Base-by-base conservation (phyloP, 2,113 vertebrate species). In the Urocolius indicus region DNA sequence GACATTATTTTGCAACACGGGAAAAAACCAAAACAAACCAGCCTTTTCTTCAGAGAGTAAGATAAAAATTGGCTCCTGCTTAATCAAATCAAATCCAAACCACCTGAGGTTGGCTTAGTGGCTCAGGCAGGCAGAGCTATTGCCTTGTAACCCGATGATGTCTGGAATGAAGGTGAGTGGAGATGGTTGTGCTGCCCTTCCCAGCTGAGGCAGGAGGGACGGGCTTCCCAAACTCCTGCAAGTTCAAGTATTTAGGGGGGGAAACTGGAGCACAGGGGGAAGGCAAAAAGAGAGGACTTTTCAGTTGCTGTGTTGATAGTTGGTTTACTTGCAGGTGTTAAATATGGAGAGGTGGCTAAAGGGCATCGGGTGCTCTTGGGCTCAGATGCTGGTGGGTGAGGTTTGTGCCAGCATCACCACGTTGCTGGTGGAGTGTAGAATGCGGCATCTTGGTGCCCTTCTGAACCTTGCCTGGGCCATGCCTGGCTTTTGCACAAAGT, bases 401-500 rank as follows among this genome's bases (percentile, higher is more conserved):
- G 30, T 13, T 32, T 27, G 61, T 32, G 45, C 52, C n/a, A 24
- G 22, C 4, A 29, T 3, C 34, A 43, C 66, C 29, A 8, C 0
- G 1, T 43, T 82, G 73, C 51, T 45, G 58, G 1, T 75, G 51
- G 62, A 29, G 13, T 11, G 8, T 68, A 62, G 85, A 75, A 24
- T 8, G 5, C 79, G 41, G 49, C 17, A 27, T 38, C 67, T 79
- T 2, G 2, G 49, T 12, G 20, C 22, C 51, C 9, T 57, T 86
- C 63, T 74, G 30, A 41, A 27, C 68, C 59, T 79, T 6, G 8
- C 17, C 54, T 45, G 26, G 6, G 12, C 26, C 3, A 1, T 48
- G 29, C 69, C 32, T 43, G 88, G 51, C 57, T 92, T 69, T 90
- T 81, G 57, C 58, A 19, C 72, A 55, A 87, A 95, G 90, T 76